Evolutionary conservation across 2,888 invertebrate species (phyloP), one percentile per base, ranked within the genome.

Genomic region (Agrotis segetum): DNA sequence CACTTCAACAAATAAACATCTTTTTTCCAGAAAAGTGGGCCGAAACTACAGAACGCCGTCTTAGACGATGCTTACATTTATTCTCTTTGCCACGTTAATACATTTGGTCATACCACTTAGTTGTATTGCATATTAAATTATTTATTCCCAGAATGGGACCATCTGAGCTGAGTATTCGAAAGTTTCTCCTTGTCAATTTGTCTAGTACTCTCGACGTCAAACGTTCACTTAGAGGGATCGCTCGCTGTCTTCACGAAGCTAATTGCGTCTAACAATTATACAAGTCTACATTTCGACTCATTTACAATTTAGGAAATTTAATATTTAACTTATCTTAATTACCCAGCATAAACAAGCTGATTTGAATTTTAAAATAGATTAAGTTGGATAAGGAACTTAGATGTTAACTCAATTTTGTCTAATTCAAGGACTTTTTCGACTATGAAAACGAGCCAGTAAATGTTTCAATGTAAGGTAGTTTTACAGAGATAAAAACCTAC

Each of bases 111-210:
- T 40, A 40, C 40, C 40, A 40, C 40, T 40, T 40, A 40, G 67
- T 68, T 62, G 16, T 29, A 60, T 21, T 70, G 44, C 53, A 71
- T 56, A 67, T 65, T 72, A 47, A 63, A 66, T 59, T 68, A 66
- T 72, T 72, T 53, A 49, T 52, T 68, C 17, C 24, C 5, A 59
- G 24, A 77, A 77, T 40, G 29, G 44, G 46, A 69, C 34, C 21
- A 11, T 44, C 14, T 29, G 58, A 60, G 34, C 6, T 13, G 55
- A 50, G 19, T 55, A 58, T 73, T 72, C 11, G 14, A 71, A 83
- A 83, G 49, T 83, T 79, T 68, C 44, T 56, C 46, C 14, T 60
- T 40, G 52, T 63, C 68, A 71, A 79, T 72, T 83, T 71, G 61
- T 64, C 29, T 59, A 29, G 70, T 66, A 40, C 24, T 60, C 63